These are phyloP conservation scores for Rhabdomys dilectus DNA, from an alignment of 2,113 vertebrate species.

Conservation along the genomic window DNA sequence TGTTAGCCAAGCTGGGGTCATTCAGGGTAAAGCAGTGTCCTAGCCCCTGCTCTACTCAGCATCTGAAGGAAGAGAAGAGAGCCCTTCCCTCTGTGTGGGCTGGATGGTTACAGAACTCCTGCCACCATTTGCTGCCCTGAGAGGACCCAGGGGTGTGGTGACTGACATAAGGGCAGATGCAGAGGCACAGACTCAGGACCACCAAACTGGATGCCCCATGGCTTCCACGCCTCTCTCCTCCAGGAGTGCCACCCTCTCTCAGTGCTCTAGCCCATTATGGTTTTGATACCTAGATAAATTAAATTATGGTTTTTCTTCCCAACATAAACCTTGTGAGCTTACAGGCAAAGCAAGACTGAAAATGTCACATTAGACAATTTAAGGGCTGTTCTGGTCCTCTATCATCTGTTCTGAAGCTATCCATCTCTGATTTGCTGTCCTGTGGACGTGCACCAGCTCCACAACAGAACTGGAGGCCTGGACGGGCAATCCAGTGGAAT, in stretches of 20 bases:
- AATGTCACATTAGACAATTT: background rate
- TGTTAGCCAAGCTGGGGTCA: background rate
- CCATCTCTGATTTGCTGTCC: background rate
- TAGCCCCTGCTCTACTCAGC: background rate
- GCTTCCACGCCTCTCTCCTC: background rate
- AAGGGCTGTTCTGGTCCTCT: background rate
- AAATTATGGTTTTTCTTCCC: background rate
- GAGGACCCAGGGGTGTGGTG: background rate
- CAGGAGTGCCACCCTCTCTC: background rate
- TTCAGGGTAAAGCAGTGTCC: background rate
- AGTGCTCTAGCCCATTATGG: background rate
- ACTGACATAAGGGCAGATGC: background rate
- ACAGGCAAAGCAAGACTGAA: background rate
- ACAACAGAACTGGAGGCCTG: background rate
- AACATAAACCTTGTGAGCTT: background rate
- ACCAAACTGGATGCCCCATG: background rate
- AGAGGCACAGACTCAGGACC: background rate
- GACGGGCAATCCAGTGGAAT: background rate
- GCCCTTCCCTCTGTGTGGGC: background rate
- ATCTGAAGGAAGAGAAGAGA: background rate
- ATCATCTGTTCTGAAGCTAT: background rate
- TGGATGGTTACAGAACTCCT: background rate
- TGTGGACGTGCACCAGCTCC: background rate
- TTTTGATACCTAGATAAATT: constrained; percentile 27
- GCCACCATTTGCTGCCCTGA: background rate